phyloP scores from a whole-genome alignment of 2,113 vertebrate genomes.

The Alethe diademata region DNA sequence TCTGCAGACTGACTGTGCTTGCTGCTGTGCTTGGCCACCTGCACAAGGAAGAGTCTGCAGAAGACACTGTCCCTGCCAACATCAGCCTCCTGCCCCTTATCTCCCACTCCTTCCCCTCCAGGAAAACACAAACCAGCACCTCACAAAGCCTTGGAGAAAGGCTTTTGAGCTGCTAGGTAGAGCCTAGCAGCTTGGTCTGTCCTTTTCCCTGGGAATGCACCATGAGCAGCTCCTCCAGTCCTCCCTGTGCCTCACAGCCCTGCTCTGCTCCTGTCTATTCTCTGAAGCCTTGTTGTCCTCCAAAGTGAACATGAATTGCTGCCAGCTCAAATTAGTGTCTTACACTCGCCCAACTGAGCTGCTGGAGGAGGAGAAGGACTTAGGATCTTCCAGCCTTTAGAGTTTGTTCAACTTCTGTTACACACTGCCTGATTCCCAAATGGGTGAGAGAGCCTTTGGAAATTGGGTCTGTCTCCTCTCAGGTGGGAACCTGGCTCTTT shows the following conservation, averaged over 20 bases:
- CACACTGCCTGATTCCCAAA: fast-evolving
- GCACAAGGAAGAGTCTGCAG: background rate
- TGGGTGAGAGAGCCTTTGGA: background rate
- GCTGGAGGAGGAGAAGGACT: background rate
- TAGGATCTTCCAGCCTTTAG: background rate
- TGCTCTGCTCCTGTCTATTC: slow-evolving; percentile 18
- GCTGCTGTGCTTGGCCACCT: background rate
- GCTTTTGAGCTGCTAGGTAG: background rate
- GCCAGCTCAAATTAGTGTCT: slow-evolving; percentile 39
- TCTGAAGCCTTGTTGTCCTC: slow-evolving; percentile 2
- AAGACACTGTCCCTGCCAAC: background rate
- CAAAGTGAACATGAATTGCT: slow-evolving; percentile 51
- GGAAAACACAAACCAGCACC: background rate
- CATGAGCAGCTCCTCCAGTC: background rate
- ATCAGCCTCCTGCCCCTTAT: background rate
- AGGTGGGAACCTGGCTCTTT: fast-evolving
- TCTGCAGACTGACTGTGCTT: background rate
- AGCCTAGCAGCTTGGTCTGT: background rate
- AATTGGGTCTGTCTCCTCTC: fast-evolving
- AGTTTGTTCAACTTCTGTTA: background rate
- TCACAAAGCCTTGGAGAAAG: background rate
- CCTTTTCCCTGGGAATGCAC: background rate
- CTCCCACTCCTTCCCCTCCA: background rate
- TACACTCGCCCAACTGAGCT: background rate
- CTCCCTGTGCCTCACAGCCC: background rate